phyloP scores from a whole-genome alignment of 2,797 vertebrate species.

The Adrianichthys oophorus region DNA sequence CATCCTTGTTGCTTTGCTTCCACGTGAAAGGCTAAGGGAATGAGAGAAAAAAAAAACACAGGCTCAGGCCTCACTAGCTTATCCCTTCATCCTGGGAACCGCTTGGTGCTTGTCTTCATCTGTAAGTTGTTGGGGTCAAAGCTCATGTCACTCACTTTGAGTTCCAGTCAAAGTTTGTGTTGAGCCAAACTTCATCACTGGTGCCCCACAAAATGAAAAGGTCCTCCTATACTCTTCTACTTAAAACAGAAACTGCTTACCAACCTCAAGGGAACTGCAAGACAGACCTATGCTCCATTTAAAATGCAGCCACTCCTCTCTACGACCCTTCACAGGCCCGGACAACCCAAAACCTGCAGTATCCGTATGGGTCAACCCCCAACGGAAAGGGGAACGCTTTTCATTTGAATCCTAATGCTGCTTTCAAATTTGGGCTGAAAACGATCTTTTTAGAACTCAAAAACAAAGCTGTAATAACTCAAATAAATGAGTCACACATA shows the following conservation, averaged over 20 bases:
- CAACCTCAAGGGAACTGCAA: too few species aligned
- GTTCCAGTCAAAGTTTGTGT: not conserved
- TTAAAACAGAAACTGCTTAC: not conserved
- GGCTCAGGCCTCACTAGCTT: conserved; percentile 66
- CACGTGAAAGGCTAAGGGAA: conserved; percentile 64
- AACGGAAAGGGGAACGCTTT: too few species aligned
- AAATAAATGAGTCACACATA: too few species aligned
- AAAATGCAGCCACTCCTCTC: too few species aligned
- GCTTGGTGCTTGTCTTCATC: conserved; percentile 64
- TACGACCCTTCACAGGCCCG: too few species aligned
- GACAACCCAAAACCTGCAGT: too few species aligned
- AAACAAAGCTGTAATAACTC: too few species aligned
- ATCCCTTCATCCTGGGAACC: conserved; percentile 78
- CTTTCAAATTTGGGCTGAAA: too few species aligned
- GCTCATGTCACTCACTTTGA: conserved; percentile 36
- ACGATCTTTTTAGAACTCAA: too few species aligned
- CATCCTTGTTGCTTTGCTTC: conserved; percentile 44
- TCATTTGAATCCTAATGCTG: too few species aligned
- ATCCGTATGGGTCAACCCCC: too few species aligned
- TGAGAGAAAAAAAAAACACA: conserved; percentile 54
- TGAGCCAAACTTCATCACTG: not conserved
- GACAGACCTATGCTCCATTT: too few species aligned
- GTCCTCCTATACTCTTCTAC: not conserved
- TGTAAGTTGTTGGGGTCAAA: conserved; percentile 64
- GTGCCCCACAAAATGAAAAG: not conserved